These are phyloP conservation scores for Zoanthus sansibaricus DNA, from an alignment of 92 coral and sea anemone genomes.

Conservation along the genomic window DNA sequence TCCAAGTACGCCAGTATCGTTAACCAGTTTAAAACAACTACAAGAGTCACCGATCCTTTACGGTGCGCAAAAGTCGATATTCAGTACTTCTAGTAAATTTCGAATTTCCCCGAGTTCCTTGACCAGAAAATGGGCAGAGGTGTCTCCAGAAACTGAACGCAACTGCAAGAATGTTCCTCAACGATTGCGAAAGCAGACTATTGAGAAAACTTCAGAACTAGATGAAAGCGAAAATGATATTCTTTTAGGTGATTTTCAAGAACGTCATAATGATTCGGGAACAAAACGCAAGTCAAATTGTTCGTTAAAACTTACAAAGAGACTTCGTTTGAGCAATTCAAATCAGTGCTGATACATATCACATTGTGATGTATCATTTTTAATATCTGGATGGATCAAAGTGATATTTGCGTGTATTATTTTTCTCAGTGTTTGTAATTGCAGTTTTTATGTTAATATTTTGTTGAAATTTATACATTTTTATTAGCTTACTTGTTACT, in stretches of 20 bases:
- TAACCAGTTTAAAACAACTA: slow-evolving; percentile 79
- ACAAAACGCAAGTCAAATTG: not conserved
- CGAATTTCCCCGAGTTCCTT: slow-evolving; percentile 48
- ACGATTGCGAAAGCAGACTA: slow-evolving; percentile 13
- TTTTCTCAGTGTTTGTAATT: too few relatives aligned
- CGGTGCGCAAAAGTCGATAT: slow-evolving; percentile 35
- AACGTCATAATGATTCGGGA: not conserved
- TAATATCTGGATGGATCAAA: not conserved
- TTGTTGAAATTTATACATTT: too few relatives aligned
- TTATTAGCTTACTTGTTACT: too few relatives aligned
- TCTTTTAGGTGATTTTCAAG: not conserved
- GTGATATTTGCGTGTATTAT: too few relatives aligned
- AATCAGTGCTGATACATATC: not conserved
- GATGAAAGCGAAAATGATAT: not conserved
- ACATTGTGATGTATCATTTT: not conserved
- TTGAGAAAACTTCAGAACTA: not conserved
- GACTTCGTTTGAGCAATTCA: slow-evolving; percentile 11
- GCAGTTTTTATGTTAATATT: too few relatives aligned
- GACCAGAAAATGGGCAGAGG: slow-evolving; percentile 45
- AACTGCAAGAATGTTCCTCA: not conserved
- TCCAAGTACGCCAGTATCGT: slow-evolving; percentile 78
- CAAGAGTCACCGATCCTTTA: slow-evolving; percentile 91
- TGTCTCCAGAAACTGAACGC: slow-evolving; percentile 31
- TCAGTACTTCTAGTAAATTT: slow-evolving; percentile 41
- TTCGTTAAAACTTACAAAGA: not conserved